Conservation (phyloP, 2,797 vertebrate species). For the Microctenopoma stevenorrisi region DNA sequence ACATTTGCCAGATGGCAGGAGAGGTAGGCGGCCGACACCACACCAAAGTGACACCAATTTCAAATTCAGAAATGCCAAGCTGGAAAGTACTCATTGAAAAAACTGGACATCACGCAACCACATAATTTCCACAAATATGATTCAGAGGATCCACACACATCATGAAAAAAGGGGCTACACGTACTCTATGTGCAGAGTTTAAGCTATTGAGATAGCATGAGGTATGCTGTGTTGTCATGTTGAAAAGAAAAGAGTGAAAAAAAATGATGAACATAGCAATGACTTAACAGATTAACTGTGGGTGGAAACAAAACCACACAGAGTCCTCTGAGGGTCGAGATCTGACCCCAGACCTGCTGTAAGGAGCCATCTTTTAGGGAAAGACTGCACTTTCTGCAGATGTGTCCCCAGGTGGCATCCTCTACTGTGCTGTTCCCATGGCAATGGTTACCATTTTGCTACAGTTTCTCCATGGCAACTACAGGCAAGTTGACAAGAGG, state of each 20-base stretch:
- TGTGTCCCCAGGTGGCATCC: constrained; percentile 37
- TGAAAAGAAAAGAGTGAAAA: neutral
- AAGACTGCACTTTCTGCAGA: constrained; percentile 31
- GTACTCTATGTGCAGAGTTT: neutral
- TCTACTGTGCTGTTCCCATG: constrained; percentile 71
- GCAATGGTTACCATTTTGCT: constrained; percentile 58
- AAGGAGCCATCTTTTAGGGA: constrained; percentile 10
- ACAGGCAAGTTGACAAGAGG: constrained; percentile 44
- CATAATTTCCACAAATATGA: constrained; percentile 56
- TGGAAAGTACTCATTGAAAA: constrained; percentile 44
- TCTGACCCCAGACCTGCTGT: constrained; percentile 16
- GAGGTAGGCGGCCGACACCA: constrained; percentile 39
- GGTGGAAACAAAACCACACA: neutral
- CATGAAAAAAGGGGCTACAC: neutral
- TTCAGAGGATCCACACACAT: constrained; percentile 43
- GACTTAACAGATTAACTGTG: constrained; percentile 5
- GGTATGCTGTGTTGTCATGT: neutral
- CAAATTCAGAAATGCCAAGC: constrained; percentile 48
- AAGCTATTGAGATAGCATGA: neutral
- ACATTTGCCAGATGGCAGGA: constrained; percentile 28
- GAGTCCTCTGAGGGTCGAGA: neutral
- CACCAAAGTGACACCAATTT: constrained; percentile 47
- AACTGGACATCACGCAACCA: constrained; percentile 43
- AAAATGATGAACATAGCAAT: neutral
- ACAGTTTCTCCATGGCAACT: constrained; percentile 69